These are phyloP conservation scores for Pterocles orientalis DNA, from an alignment of 2,113 vertebrate species.

Conservation along the genomic window DNA sequence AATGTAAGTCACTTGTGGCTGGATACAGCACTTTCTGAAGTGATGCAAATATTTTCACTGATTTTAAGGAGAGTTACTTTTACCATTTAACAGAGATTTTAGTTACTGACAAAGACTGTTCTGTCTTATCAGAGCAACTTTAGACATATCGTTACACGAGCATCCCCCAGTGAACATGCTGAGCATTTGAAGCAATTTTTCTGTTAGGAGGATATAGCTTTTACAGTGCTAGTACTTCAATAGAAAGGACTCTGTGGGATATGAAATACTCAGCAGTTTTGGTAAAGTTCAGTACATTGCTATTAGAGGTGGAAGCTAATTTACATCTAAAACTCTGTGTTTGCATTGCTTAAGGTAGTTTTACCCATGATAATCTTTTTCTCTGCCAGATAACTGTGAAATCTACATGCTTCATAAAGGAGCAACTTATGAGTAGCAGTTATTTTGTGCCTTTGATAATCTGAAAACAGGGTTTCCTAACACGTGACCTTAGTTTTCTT, in stretches of 20 bases:
- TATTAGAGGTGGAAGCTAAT: not conserved
- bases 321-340: not conserved
- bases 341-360: not conserved
- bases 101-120: not conserved
- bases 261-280: not conserved
- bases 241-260: not conserved
- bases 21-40: not conserved
- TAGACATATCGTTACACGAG: not conserved
- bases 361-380: not conserved
- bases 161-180: not conserved
- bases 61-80: not conserved
- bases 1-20: not conserved
- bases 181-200: constrained; percentile 12
- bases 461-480: not conserved
- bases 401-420: not conserved
- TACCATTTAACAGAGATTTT: not conserved
- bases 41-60: not conserved
- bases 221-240: not conserved
- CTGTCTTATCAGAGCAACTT: not conserved
- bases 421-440: not conserved
- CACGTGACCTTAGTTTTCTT: not conserved
- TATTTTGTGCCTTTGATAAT: not conserved
- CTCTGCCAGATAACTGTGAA: not conserved
- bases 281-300: not conserved
- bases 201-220: not conserved